Percentiles rank a stretch among this genome's conserved stretches.
These are phyloP conservation scores for Callionymus lyra DNA, from an alignment of 2,113 vertebrate species.

Conservation along the genomic window DNA sequence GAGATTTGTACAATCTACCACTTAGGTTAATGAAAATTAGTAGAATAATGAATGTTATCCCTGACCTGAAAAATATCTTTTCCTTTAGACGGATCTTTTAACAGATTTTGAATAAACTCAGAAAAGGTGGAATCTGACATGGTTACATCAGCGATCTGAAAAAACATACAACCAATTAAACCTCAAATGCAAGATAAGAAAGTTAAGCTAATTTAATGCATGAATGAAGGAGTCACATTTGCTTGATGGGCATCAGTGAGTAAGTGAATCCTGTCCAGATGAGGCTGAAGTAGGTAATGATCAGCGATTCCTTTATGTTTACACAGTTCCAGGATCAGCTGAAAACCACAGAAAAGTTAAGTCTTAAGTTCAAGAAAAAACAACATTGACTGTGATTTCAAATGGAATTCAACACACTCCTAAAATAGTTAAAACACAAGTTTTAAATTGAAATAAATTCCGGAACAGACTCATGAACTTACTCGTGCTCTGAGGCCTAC, in stretches of 20 bases:
- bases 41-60: not conserved
- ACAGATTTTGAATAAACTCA: conserved; percentile 30
- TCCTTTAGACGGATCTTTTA: conserved; percentile 26
- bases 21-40: too few species aligned
- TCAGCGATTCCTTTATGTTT: conserved; percentile 18
- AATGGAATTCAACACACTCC: too few species aligned
- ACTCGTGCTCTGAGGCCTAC: conserved; percentile 69
- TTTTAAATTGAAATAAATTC: not conserved
- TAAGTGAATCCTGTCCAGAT: conserved; percentile 43
- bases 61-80: conserved; percentile 48
- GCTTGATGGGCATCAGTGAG: conserved; percentile 7
- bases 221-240: conserved; percentile 14
- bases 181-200: not conserved
- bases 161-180: not conserved
- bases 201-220: too few species aligned
- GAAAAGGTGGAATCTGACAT: conserved; percentile 21
- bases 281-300: conserved; percentile 23
- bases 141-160: conserved; percentile 15
- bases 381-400: too few species aligned
- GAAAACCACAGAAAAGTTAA: conserved; percentile 3
- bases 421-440: too few species aligned
- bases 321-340: conserved; percentile 50
- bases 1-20: too few species aligned
- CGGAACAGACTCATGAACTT: conserved; percentile 1
- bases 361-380: too few species aligned